Percentiles rank a stretch among this genome's conserved stretches.
Evolutionary conservation across 2,113 vertebrate species (phyloP).

Genomic region (Crotalus tigris): DNA sequence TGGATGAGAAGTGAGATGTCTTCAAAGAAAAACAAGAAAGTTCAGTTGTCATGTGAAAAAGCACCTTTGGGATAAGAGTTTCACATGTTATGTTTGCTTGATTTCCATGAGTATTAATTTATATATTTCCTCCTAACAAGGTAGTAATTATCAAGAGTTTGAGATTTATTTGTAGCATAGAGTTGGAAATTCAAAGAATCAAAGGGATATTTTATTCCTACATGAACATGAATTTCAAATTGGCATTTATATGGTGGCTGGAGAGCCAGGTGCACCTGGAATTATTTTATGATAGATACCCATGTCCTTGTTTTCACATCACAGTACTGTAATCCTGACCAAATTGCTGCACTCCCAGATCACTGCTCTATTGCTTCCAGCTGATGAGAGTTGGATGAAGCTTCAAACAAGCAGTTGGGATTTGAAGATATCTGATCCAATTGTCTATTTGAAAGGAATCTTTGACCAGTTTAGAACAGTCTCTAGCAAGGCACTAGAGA

Average conservation of each 20-base stretch:
- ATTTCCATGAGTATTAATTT: background rate
- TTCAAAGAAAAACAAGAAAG: no score
- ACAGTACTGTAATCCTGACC: background rate
- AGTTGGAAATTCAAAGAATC: background rate
- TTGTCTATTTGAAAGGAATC: background rate
- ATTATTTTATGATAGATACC: background rate
- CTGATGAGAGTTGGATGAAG: background rate
- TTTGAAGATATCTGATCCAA: background rate
- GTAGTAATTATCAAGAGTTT: background rate
- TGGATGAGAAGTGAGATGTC: no score
- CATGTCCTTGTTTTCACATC: background rate
- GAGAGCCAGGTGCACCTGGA: background rate
- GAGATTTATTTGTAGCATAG: background rate
- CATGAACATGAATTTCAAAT: background rate
- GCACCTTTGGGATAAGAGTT: background rate
- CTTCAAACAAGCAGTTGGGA: background rate
- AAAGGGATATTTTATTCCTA: background rate
- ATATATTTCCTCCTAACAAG: background rate
- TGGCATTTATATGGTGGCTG: background rate
- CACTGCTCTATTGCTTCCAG: background rate
- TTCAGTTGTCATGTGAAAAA: no score
- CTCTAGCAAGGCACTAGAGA: background rate
- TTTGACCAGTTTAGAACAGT: background rate
- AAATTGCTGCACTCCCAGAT: background rate
- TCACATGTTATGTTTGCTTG: background rate